Evolutionary conservation across 2,113 vertebrate genomes (phyloP).

Genomic region (Trichechus manatus): DNA sequence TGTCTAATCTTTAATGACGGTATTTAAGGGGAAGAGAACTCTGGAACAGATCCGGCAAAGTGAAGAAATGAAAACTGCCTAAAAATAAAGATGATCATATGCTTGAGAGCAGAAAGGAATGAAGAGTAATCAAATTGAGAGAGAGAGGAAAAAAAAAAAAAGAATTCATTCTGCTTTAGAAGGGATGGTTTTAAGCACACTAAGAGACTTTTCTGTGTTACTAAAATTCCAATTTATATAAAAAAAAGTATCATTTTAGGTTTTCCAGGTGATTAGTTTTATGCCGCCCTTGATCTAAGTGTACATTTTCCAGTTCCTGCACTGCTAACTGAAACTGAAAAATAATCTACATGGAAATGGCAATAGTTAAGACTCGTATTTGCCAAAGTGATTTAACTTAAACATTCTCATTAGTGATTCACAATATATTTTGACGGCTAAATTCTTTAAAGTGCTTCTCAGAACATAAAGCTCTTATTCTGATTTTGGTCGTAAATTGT

Average conservation of each 20-base stretch:
- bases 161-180: not conserved
- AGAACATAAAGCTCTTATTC: constrained; percentile 77
- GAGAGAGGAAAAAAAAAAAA: constrained; percentile 3
- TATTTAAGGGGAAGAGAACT: not conserved
- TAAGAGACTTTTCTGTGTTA: constrained; percentile 18
- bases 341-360: constrained; percentile 21
- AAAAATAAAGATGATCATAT: not conserved
- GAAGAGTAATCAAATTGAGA: not conserved
- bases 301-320: constrained; percentile 22
- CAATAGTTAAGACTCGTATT: constrained; percentile 44
- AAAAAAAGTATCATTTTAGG: constrained; percentile 47
- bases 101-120: constrained; percentile 19
- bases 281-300: constrained; percentile 45
- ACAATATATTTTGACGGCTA: constrained; percentile 28
- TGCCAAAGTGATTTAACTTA: constrained; percentile 60
- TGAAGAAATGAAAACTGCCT: constrained; percentile 37
- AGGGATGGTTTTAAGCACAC: not conserved
- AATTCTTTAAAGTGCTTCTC: constrained; percentile 62
- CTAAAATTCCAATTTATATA: constrained; percentile 34
- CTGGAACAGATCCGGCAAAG: constrained; percentile 66
- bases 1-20: constrained; percentile 3
- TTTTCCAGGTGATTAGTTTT: constrained; percentile 62
- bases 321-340: constrained; percentile 59
- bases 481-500: constrained; percentile 80
- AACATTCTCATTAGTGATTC: constrained; percentile 63